Evolutionary conservation across 1,140 invertebrate species (phyloP).

Genomic region (Drosophila jambulina): DNA sequence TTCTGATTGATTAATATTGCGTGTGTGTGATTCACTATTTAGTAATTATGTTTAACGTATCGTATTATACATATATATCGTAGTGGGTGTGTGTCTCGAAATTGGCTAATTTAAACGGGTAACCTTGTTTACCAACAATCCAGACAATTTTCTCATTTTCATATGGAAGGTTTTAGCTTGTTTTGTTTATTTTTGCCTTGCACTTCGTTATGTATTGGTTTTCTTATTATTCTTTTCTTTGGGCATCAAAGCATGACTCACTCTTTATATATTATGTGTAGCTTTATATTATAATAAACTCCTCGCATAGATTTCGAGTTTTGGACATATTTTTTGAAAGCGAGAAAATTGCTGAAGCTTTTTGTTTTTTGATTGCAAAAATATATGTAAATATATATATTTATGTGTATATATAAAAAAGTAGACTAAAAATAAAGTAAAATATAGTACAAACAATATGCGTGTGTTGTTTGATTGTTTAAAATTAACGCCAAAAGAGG

Average conservation of each 20-base stretch:
- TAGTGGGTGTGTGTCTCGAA: constrained; percentile 30
- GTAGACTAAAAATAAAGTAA: constrained; percentile 76
- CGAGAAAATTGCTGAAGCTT: constrained; percentile 61
- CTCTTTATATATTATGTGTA: constrained; percentile 51
- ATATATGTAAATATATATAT: constrained; percentile 53
- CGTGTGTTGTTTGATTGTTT: constrained; percentile 43
- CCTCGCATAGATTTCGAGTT: constrained; percentile 48
- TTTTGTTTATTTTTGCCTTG: constrained; percentile 24
- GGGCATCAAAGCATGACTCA: constrained; percentile 81
- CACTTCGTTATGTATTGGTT: constrained; percentile 20
- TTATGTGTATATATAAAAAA: constrained; percentile 54
- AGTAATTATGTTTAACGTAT: constrained; percentile 65
- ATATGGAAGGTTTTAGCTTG: constrained; percentile 16
- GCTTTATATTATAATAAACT: constrained; percentile 30
- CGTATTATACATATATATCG: constrained; percentile 24
- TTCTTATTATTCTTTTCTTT: constrained; percentile 69
- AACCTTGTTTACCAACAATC: constrained; percentile 54
- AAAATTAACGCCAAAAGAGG: constrained; percentile 70
- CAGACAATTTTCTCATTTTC: constrained; percentile 57
- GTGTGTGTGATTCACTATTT: constrained; percentile 75
- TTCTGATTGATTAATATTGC: constrained; percentile 75
- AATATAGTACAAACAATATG: constrained; percentile 68
- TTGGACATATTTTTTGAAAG: constrained; percentile 54
- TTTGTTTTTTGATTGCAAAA: constrained; percentile 49
- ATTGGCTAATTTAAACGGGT: constrained; percentile 49